phyloP scores from a whole-genome alignment of 2,888 invertebrate genomes.

The Mythimna loreyi region DNA sequence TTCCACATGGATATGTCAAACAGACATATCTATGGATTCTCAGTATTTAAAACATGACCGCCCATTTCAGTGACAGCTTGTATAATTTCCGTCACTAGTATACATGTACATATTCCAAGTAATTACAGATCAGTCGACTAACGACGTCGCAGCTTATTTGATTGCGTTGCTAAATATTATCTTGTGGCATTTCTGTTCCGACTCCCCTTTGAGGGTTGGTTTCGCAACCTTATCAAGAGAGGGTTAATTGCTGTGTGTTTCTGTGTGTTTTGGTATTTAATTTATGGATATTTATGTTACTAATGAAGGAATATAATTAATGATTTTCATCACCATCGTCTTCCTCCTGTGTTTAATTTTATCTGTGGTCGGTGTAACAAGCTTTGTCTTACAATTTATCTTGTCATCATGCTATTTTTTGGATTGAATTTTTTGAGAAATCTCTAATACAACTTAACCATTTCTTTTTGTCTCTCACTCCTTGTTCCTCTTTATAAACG shows the following conservation, averaged over 20 bases:
- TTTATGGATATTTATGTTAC: background rate
- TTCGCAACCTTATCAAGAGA: constrained; percentile 33
- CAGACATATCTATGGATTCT: too few relatives aligned
- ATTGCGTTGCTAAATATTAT: constrained; percentile 58
- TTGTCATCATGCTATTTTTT: too few relatives aligned
- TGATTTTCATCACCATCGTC: too few relatives aligned
- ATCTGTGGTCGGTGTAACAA: too few relatives aligned
- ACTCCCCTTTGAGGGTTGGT: constrained; percentile 39
- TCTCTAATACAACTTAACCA: too few relatives aligned
- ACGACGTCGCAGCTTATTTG: constrained; percentile 55
- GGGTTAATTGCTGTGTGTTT: constrained; percentile 46
- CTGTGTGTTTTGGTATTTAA: constrained; percentile 6
- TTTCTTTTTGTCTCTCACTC: too few relatives aligned
- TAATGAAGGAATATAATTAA: background rate
- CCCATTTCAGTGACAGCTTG: background rate
- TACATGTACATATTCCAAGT: constrained; percentile 28
- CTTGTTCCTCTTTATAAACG: too few relatives aligned
- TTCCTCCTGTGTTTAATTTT: too few relatives aligned
- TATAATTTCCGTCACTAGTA: background rate
- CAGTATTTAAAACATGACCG: too few relatives aligned
- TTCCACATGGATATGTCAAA: too few relatives aligned
- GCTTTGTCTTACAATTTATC: too few relatives aligned
- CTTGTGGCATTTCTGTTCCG: constrained; percentile 46
- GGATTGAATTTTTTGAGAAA: too few relatives aligned
- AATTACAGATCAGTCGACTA: constrained; percentile 50